Evolutionary conservation across 2,888 invertebrate genomes (phyloP).

Genomic region (Agriopis leucophaearia): DNA sequence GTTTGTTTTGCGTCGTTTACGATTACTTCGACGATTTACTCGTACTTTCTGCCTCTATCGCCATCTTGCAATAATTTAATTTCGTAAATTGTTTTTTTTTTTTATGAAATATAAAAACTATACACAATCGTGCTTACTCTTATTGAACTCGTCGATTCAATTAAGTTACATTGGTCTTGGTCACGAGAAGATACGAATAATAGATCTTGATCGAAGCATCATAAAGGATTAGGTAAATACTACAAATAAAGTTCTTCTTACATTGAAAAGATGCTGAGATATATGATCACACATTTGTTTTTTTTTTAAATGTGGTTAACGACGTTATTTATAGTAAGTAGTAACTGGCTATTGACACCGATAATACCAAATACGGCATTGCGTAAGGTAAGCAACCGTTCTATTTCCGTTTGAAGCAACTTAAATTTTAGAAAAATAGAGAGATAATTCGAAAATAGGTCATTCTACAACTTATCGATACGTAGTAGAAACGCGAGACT

Average conservation of each 20-base stretch:
- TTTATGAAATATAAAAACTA: background rate
- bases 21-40: background rate
- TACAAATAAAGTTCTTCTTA: background rate
- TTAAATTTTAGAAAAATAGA: too few relatives aligned
- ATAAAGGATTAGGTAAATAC: background rate
- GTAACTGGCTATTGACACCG: too few relatives aligned
- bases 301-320: too few relatives aligned
- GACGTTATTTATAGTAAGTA: too few relatives aligned
- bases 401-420: too few relatives aligned
- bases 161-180: slow-evolving; percentile 19
- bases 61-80: background rate
- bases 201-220: slow-evolving; percentile 2
- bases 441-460: too few relatives aligned
- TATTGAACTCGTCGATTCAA: slow-evolving; percentile 16
- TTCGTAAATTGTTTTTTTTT: slow-evolving; percentile 5
- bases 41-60: background rate
- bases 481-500: too few relatives aligned
- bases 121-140: slow-evolving; percentile 3
- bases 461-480: too few relatives aligned
- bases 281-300: too few relatives aligned
- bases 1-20: background rate
- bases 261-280: background rate
- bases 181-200: slow-evolving; percentile 14
- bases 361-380: too few relatives aligned
- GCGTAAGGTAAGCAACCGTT: too few relatives aligned